These are phyloP conservation scores for Stichopus horrens DNA, from an alignment of 53 echinoderm and acorn worm genomes.

Conservation along the genomic window DNA sequence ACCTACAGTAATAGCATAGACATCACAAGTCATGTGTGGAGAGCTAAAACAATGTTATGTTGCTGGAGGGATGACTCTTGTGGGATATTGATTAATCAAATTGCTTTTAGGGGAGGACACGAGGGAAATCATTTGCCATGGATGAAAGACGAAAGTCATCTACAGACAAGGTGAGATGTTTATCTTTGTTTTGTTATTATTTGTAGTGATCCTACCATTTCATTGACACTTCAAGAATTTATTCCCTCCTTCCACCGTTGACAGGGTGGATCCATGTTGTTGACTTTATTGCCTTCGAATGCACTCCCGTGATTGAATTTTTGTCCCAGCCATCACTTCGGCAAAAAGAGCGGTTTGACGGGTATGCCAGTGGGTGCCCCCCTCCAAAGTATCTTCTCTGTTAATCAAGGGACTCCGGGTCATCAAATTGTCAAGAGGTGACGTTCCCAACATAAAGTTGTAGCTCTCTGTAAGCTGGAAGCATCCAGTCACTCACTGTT, in stretches of 20 bases:
- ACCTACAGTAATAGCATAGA: neutral
- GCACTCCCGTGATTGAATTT: neutral
- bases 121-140: constrained; percentile 8
- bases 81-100: constrained; percentile 30
- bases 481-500: too few relatives aligned
- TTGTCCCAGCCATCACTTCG: too few relatives aligned
- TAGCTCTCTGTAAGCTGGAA: too few relatives aligned
- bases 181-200: neutral
- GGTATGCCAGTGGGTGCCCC: too few relatives aligned
- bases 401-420: too few relatives aligned
- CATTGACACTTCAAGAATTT: neutral
- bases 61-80: neutral
- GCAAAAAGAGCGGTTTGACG: too few relatives aligned
- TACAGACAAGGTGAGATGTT: constrained; percentile 5
- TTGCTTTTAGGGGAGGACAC: neutral
- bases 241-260: neutral
- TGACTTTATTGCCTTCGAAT: neutral
- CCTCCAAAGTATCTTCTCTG: too few relatives aligned
- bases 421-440: too few relatives aligned
- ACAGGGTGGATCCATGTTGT: neutral
- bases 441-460: too few relatives aligned
- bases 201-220: neutral
- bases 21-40: neutral
- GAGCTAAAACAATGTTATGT: constrained; percentile 13
- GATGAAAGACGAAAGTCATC: constrained; percentile 16